Evolutionary conservation across 2,888 invertebrate species (phyloP), one percentile per base, ranked within the genome.

Genomic region (Drosophila anomalata): DNA sequence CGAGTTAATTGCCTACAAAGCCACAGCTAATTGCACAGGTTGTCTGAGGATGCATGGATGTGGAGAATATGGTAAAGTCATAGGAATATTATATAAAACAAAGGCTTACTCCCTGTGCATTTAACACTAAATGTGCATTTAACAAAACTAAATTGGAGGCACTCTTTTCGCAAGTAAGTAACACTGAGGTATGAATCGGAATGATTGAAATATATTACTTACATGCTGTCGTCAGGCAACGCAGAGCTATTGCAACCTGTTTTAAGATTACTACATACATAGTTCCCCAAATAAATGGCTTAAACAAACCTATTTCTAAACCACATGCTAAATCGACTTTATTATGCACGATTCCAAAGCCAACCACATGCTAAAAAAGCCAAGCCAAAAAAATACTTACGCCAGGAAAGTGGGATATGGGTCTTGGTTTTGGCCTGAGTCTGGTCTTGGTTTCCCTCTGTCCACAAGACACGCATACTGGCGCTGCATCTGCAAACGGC

Each of bases 1-100:
- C 76, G 58, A 62, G 87, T 87, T 84, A 84, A 84, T 85, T 84
- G 85, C 87, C 86, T 77, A 82, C 85, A 87, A 84, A 79, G 87
- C 82, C 77, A 86, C 82, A 62, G 83, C 83, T 84, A 84, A 84
- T 84, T 84, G 83, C 75, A 76, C 73, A 69, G 75, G 72, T 73
- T 75, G 70, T 63, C 56, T 55, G 71, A 66, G 65, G 70, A 60
- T 11, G 51, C 63, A 56, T 59, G 52, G 54, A 33, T 42, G 61
- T 71, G 12, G 47, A 72, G 48, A 47, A 39, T 33, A 42, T 31
- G 9, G 2, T 29, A 29, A 9, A 9, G 29, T 29, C 29, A 9
- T 29, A 7, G 2, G 9, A 29, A 29, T 29, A 9, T 29, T 2
- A 3, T 8, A 9, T 9, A 8, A 29, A 29, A 29, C 2, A 29